Conservation (phyloP, 2,797 vertebrate genomes). For the Thaleichthys pacificus region DNA sequence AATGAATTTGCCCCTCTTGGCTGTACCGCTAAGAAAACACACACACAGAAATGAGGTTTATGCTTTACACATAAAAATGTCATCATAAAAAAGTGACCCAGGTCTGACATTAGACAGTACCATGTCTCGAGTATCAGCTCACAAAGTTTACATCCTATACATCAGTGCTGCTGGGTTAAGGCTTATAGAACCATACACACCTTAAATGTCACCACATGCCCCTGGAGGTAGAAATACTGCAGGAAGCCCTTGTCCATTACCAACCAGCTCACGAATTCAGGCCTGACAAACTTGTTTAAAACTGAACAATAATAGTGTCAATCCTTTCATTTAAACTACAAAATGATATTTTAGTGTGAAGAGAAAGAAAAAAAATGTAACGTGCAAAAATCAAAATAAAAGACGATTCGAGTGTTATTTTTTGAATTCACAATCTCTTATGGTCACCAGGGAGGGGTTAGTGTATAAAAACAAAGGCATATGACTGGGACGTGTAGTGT, state of each 20-base stretch:
- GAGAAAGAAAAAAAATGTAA: neutral
- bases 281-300: neutral
- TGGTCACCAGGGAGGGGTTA: neutral
- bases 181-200: neutral
- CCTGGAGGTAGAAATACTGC: slow-evolving; percentile 7
- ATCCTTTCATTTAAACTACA: neutral
- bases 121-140: neutral
- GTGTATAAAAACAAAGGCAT: neutral
- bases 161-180: slow-evolving; percentile 6
- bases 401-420: neutral
- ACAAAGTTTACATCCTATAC: neutral
- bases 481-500: neutral
- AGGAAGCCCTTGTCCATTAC: neutral
- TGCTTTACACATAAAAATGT: neutral
- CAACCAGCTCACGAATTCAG: neutral
- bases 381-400: neutral
- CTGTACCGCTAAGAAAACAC: neutral
- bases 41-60: neutral
- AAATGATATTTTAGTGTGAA: neutral
- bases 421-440: neutral
- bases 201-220: neutral
- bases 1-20: neutral
- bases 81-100: neutral
- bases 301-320: neutral
- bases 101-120: neutral